phyloP scores from a whole-genome alignment of 2,888 invertebrate genomes.

The Clistopyga incitator region DNA sequence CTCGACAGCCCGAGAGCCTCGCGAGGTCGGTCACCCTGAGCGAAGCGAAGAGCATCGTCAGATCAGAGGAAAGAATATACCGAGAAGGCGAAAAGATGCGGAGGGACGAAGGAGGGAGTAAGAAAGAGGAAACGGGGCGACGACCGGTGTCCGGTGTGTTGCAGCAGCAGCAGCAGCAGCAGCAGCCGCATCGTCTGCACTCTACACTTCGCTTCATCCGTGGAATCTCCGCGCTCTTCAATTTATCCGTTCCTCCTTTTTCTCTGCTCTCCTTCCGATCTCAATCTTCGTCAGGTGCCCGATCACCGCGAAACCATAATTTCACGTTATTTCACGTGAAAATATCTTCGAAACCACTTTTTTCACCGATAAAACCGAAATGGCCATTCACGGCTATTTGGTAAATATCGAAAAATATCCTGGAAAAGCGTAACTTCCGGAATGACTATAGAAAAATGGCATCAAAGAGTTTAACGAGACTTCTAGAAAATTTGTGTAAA shows the following conservation, averaged over 20 bases:
- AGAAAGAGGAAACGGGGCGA: slow-evolving; percentile 54
- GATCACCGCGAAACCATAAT: slow-evolving; percentile 10
- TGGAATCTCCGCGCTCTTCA: slow-evolving; percentile 42
- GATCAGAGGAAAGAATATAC: slow-evolving; percentile 40
- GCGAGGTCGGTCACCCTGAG: slow-evolving; percentile 78
- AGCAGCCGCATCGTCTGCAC: slow-evolving; percentile 45
- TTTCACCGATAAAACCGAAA: too few relatives aligned
- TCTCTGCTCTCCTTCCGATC: slow-evolving; percentile 10
- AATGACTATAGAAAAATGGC: too few relatives aligned
- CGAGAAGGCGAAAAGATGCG: slow-evolving; percentile 45
- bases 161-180: slow-evolving; percentile 31
- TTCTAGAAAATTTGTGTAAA: too few relatives aligned
- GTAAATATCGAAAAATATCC: too few relatives aligned
- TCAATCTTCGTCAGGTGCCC: slow-evolving; percentile 16
- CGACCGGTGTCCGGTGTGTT: slow-evolving; percentile 62
- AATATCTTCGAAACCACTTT: too few relatives aligned
- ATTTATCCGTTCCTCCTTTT: slow-evolving; percentile 15
- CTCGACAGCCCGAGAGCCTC: slow-evolving; percentile 50
- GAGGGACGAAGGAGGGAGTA: slow-evolving; percentile 32
- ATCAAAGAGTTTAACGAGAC: too few relatives aligned
- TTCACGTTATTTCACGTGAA: not conserved
- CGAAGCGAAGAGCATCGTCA: slow-evolving; percentile 45
- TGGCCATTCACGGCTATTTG: too few relatives aligned
- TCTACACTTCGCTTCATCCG: slow-evolving; percentile 47
- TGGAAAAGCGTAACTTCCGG: too few relatives aligned